Conservation (phyloP, 2,113 vertebrate species). For the Myotis davidii region DNA sequence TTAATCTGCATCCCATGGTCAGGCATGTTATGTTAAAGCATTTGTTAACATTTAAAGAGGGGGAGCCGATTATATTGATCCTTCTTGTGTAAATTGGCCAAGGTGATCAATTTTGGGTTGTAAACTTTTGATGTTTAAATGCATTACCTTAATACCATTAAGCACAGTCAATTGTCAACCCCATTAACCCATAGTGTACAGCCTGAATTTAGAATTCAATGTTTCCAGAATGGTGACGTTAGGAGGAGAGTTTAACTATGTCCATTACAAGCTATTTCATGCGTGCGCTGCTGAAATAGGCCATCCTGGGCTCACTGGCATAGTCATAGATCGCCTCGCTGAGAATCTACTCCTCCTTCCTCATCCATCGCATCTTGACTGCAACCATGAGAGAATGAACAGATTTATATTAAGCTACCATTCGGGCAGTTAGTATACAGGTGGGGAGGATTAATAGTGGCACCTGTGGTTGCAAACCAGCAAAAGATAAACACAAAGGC, state of each 20-base stretch:
- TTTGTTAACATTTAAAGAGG: conserved; percentile 76
- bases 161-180: conserved; percentile 38
- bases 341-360: background rate
- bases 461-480: conserved; percentile 56
- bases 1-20: conserved; percentile 68
- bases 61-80: conserved; percentile 68
- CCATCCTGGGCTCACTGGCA: background rate
- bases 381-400: background rate
- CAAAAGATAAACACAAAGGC: conserved; percentile 12
- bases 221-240: conserved; percentile 39
- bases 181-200: conserved; percentile 47
- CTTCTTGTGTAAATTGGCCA: conserved; percentile 64
- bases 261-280: conserved; percentile 10
- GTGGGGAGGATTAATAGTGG: background rate
- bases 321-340: background rate
- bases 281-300: background rate
- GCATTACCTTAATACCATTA: conserved; percentile 72
- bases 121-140: conserved; percentile 74
- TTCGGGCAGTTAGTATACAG: background rate
- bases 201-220: conserved; percentile 60
- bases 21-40: conserved; percentile 69
- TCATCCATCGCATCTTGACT: background rate
- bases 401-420: background rate
- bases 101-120: conserved; percentile 72
- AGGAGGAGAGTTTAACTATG: background rate